Conservation (phyloP, 2,797 vertebrate species). For the Coluber constrictor region DNA sequence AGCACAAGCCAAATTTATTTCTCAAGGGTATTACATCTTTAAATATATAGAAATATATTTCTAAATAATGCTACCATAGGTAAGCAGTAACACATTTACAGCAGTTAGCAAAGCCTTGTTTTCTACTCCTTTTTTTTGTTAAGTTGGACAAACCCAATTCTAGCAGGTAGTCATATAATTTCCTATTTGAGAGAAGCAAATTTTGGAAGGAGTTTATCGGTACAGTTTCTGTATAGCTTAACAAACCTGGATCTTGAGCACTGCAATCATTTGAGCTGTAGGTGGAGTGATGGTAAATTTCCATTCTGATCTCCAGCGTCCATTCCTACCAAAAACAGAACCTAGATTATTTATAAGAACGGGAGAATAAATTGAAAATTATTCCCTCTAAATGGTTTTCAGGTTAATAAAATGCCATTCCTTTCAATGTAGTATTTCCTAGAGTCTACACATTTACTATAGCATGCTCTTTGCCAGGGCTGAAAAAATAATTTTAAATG, state of each 20-base stretch:
- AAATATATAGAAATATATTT: slow-evolving; percentile 18
- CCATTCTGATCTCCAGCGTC: slow-evolving; percentile 94
- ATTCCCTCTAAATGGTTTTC: neutral
- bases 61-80: slow-evolving; percentile 39
- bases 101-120: slow-evolving; percentile 17
- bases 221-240: neutral
- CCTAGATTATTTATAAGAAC: neutral
- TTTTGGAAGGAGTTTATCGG: neutral
- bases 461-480: neutral
- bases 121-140: neutral
- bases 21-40: slow-evolving; percentile 48
- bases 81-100: slow-evolving; percentile 32
- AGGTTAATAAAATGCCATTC: neutral
- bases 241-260: slow-evolving; percentile 90
- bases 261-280: slow-evolving; percentile 82
- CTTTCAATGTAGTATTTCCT: neutral
- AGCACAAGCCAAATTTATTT: slow-evolving; percentile 35
- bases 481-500: neutral
- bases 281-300: slow-evolving; percentile 88
- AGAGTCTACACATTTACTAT: neutral
- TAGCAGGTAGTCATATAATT: neutral
- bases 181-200: neutral
- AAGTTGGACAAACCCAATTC: neutral
- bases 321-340: slow-evolving; percentile 77
- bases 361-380: neutral